Evolutionary conservation across 2,113 vertebrate genomes (phyloP), one percentile per base, ranked within the genome.

Genomic region (Centropus unirufus): DNA sequence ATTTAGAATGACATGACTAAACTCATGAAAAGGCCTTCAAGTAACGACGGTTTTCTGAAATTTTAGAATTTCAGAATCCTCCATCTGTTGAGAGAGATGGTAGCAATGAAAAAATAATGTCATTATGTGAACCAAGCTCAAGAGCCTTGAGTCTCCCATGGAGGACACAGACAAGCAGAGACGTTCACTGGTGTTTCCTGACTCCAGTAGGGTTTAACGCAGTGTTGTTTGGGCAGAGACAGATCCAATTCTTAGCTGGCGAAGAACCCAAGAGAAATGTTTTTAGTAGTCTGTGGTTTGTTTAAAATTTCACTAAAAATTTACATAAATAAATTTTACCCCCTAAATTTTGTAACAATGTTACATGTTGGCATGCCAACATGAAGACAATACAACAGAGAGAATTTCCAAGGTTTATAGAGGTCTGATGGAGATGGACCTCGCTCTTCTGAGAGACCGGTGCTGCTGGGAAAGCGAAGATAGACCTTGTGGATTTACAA

Each of bases 61-160:
- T 11, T 19, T 32, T 20, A 15, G 4, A 0, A 9, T 39, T 29
- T n/a, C n/a, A n/a, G n/a, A n/a, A n/a, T n/a, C 10, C 6, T 42
- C 40, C 51, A 6, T 24, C 22, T 36, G 4, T 40, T 24, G 32
- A 30, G n/a, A 20, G 67, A 62, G 16, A 7, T 32, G 29, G 44
- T 87, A 30, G 44, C 11, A 29, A 22, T 11, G 17, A 7, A 34
- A 52, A 14, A 5, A 2, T n/a, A 16, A 10, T 14, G 16, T 5
- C 1, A 1, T 5, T 12, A 6, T 29, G 58, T 39, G 32, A 46
- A 77, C 46, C 34, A 44, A 69, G 8, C 27, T 82, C 2, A 34
- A 36, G 34, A 74, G 16, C 4, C 7, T n/a, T 40, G 14, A 27
- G 47, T 14, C 11, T 7, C 29, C 12, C 11, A 3, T 0, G 16